Conservation (phyloP, 2,797 vertebrate species). For the Gallirallus australis region DNA sequence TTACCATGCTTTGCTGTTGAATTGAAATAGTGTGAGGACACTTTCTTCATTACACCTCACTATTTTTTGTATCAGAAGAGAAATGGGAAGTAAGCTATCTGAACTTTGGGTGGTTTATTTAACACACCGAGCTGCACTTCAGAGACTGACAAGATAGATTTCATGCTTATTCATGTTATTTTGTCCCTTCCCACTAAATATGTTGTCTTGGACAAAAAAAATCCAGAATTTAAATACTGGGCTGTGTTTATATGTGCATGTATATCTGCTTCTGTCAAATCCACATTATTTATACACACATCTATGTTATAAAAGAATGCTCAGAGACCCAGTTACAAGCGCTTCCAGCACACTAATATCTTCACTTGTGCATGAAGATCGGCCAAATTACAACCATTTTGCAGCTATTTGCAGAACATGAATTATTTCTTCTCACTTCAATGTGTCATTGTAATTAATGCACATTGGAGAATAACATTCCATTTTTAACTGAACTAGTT, state of each 20-base stretch:
- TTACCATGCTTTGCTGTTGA: not conserved
- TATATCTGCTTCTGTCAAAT: not conserved
- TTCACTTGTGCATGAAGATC: not conserved
- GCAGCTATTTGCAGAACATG: conserved; percentile 22
- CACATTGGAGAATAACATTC: not conserved
- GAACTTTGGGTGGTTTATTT: not conserved
- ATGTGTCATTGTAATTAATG: conserved; percentile 38
- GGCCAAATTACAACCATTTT: conserved; percentile 1
- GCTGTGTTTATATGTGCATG: not conserved
- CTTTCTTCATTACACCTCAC: not conserved
- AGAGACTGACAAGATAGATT: not conserved
- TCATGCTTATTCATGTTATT: not conserved
- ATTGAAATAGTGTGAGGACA: not conserved
- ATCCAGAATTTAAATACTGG: not conserved
- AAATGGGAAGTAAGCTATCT: not conserved
- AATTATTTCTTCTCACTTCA: conserved; percentile 47
- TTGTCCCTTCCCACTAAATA: not conserved
- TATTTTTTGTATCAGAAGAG: not conserved
- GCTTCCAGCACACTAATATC: not conserved
- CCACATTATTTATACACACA: not conserved
- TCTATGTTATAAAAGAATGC: not conserved
- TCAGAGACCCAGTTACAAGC: not conserved
- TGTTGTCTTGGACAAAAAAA: not conserved
- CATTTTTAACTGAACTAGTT: conserved; percentile 58
- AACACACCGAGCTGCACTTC: not conserved